phyloP scores from a whole-genome alignment of 2,797 vertebrate species.

The Molossus alvarezi region DNA sequence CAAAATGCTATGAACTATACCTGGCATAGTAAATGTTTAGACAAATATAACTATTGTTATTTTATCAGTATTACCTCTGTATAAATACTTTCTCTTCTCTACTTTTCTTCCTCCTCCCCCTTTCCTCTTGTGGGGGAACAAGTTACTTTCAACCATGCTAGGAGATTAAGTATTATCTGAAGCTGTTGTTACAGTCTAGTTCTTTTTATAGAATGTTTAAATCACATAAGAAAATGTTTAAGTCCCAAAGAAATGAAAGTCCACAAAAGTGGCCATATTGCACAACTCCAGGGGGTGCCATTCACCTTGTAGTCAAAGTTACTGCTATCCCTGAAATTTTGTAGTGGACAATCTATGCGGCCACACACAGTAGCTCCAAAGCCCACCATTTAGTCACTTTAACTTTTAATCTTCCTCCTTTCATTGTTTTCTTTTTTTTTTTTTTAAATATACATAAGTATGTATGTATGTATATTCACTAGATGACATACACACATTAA shows the following conservation, averaged over 20 bases:
- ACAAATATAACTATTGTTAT: not conserved
- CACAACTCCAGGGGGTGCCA: not conserved
- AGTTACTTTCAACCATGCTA: not conserved
- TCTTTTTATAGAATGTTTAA: conserved; percentile 29
- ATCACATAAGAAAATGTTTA: not conserved
- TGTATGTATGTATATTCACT: not conserved
- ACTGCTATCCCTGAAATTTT: not conserved
- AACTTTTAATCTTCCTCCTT: not conserved
- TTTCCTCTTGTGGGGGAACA: not conserved
- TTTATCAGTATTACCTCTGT: not conserved
- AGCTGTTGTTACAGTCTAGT: conserved; percentile 6
- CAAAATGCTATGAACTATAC: not conserved
- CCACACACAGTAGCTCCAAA: not conserved
- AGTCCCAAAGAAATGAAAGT: conserved; percentile 41
- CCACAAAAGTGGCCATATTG: not conserved
- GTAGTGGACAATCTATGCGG: not conserved
- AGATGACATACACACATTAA: not conserved
- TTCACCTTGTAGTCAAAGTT: not conserved
- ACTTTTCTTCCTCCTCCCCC: not conserved
- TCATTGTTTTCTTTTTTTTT: conserved; percentile 3
- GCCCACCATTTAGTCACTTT: not conserved
- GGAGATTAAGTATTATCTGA: conserved; percentile 1
- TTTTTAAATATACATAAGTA: not conserved
- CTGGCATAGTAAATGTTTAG: not conserved
- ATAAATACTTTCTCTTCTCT: not conserved